These are phyloP conservation scores for Pseudeuparius sepicola DNA, from an alignment of 2,888 invertebrate genomes.

Conservation along the genomic window DNA sequence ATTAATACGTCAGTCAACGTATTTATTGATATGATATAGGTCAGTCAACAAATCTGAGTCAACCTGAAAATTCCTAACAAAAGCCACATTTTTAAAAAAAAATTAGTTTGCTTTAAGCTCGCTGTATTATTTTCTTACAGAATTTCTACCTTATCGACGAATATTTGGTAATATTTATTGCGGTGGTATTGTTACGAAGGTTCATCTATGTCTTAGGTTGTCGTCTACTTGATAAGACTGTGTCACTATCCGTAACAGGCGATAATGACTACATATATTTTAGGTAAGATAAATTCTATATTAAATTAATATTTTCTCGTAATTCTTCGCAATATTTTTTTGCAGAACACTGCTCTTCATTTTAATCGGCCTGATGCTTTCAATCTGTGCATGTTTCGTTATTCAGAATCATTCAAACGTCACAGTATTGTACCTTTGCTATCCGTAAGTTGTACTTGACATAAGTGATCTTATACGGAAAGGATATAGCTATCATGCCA, in stretches of 20 bases:
- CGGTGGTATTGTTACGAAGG: conserved; percentile 69
- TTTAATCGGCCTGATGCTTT: conserved; percentile 49
- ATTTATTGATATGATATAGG: too few relatives aligned
- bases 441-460: conserved; percentile 89
- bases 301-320: too few relatives aligned
- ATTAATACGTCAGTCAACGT: too few relatives aligned
- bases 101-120: conserved; percentile 2
- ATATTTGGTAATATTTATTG: conserved; percentile 75
- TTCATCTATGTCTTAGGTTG: conserved; percentile 50
- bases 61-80: too few relatives aligned
- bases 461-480: too few relatives aligned
- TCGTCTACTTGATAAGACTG: conserved; percentile 30
- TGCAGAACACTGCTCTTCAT: conserved; percentile 37
- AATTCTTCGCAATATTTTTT: too few relatives aligned
- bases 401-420: conserved; percentile 64
- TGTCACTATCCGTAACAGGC: too few relatives aligned
- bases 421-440: conserved; percentile 75
- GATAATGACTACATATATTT: conserved; percentile 1
- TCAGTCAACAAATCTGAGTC: too few relatives aligned
- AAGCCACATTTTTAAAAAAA: too few relatives aligned
- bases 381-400: conserved; percentile 63
- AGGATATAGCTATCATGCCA: too few relatives aligned
- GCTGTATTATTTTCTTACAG: conserved; percentile 53
- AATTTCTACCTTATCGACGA: conserved; percentile 91
- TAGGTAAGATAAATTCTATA: conserved; percentile 3